Evolutionary conservation across 1,140 invertebrate species (phyloP).

Genomic region (Lepidotrigona ventralis): DNA sequence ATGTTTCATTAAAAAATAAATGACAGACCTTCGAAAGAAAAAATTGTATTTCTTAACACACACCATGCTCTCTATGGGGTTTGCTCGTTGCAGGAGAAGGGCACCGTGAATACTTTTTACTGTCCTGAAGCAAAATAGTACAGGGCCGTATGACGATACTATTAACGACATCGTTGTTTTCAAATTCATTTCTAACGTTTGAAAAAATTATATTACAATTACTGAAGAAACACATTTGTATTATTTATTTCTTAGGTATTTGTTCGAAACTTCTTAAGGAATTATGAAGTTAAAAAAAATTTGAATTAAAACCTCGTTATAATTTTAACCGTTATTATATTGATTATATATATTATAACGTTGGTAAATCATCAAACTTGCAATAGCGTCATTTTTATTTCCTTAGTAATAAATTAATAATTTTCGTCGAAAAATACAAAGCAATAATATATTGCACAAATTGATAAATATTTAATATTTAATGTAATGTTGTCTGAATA

Average conservation of each 20-base stretch:
- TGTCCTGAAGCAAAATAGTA: slow-evolving; percentile 26
- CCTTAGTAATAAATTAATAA: background rate
- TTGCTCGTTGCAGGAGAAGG: slow-evolving; percentile 2
- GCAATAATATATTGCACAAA: background rate
- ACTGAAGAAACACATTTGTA: background rate
- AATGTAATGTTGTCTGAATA: background rate
- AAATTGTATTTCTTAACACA: background rate
- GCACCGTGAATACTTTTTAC: background rate
- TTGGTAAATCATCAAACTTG: background rate
- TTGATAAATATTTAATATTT: background rate
- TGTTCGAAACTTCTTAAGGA: background rate
- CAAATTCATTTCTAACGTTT: background rate
- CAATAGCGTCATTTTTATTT: background rate
- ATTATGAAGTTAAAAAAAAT: background rate
- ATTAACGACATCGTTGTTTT: background rate
- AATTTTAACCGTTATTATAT: background rate
- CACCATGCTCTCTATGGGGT: background rate
- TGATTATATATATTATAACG: background rate
- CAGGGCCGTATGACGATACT: slow-evolving; percentile 13
- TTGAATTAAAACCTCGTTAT: background rate
- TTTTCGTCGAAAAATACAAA: background rate
- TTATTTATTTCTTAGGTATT: too few species aligned
- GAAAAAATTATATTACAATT: background rate
- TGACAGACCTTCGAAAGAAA: background rate
- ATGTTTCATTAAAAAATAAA: background rate